Conservation (phyloP, 2,113 vertebrate genomes). For the Brachyhypopomus occidentalis region DNA sequence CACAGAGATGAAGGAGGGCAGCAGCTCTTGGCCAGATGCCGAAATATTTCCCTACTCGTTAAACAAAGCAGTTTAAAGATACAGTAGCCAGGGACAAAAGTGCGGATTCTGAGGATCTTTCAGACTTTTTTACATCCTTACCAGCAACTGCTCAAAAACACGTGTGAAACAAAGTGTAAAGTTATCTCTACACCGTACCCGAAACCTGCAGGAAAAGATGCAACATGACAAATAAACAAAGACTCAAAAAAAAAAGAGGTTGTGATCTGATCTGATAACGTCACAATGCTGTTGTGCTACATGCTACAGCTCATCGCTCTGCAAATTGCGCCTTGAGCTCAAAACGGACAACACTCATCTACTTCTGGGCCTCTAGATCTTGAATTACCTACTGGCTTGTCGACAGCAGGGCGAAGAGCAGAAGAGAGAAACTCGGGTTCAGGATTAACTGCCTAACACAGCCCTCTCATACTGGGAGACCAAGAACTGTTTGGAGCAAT, state of each 20-base stretch:
- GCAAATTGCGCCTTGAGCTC: neutral
- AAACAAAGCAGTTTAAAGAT: neutral
- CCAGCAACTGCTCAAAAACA: constrained; percentile 74
- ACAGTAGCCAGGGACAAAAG: neutral
- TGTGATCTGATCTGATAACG: neutral
- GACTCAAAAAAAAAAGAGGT: neutral
- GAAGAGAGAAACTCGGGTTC: neutral
- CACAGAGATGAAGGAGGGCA: constrained; percentile 66
- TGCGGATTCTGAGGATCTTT: neutral
- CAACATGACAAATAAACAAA: neutral
- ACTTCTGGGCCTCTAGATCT: constrained; percentile 15
- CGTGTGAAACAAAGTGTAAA: constrained; percentile 63
- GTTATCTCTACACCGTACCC: constrained; percentile 64
- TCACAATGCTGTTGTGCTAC: neutral
- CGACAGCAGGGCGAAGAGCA: neutral
- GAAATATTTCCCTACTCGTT: constrained; percentile 63
- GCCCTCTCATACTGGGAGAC: no score
- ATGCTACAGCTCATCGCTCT: neutral
- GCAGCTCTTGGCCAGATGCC: constrained; percentile 54
- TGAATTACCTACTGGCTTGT: neutral
- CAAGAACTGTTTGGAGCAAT: neutral
- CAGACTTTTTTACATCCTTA: constrained; percentile 62
- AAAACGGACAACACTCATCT: constrained; percentile 8
- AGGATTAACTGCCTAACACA: neutral
- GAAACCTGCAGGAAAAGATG: constrained; percentile 72